A percentile compares a stretch with the other conserved stretches of the same genome.
Conservation (phyloP, 1,140 invertebrate genomes). For the Drosophila sproati region DNA sequence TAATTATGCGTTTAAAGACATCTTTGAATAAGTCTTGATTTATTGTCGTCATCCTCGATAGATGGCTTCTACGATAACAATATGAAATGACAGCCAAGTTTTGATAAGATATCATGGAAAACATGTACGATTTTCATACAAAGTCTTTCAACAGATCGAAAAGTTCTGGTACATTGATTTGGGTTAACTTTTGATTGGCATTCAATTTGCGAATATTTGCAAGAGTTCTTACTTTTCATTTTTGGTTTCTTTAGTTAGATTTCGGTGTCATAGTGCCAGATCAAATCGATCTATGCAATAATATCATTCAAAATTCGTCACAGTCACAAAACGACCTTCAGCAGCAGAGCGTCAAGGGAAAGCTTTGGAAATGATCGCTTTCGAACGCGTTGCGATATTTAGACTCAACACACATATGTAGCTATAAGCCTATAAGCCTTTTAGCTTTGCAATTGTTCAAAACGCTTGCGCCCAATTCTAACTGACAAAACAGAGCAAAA, state of each 20-base stretch:
- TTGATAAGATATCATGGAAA: no score
- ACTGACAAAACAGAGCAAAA: conserved; percentile 66
- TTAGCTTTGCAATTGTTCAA: conserved; percentile 75
- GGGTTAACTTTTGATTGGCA: neutral
- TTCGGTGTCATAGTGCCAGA: conserved; percentile 22
- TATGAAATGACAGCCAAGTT: no score
- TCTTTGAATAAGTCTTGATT: no score
- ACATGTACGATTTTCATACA: no score
- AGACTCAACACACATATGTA: conserved; percentile 7
- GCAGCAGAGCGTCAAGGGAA: conserved; percentile 43
- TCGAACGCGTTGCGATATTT: conserved; percentile 41
- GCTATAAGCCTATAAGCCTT: conserved; percentile 73
- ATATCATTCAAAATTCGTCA: conserved; percentile 46
- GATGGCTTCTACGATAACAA: no score
- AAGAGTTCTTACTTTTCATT: conserved; percentile 33
- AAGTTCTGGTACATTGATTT: neutral
- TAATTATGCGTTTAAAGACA: no score
- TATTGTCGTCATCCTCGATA: no score
- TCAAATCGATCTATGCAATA: conserved; percentile 53
- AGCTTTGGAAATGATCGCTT: conserved; percentile 63
- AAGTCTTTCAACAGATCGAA: no score
- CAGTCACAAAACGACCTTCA: conserved; percentile 68
- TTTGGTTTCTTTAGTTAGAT: conserved; percentile 42
- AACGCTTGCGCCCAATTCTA: conserved; percentile 72
- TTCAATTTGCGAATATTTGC: neutral